These are phyloP conservation scores for Sminthurides aquaticus DNA, from an alignment of 2,888 invertebrate species.

Conservation along the genomic window DNA sequence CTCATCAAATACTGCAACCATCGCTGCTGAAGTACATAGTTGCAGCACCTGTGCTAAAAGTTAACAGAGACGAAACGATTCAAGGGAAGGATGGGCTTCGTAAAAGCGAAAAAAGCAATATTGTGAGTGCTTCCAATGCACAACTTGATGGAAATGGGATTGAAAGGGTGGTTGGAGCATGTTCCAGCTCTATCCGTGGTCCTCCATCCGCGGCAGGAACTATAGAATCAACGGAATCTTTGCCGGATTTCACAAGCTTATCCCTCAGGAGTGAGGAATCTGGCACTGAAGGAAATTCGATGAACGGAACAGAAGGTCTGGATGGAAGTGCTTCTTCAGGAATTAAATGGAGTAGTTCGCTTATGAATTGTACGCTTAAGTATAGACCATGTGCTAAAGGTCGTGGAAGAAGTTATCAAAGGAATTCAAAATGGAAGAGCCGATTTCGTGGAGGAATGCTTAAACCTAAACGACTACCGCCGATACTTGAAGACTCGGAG, in stretches of 20 bases:
- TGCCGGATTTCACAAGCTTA: conserved; percentile 22
- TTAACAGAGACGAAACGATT: background rate
- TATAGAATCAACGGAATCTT: background rate
- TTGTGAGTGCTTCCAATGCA: background rate
- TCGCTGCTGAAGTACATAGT: background rate
- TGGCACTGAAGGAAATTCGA: background rate
- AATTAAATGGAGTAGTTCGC: conserved; percentile 12
- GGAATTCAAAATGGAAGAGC: conserved; percentile 15
- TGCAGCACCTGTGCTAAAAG: background rate
- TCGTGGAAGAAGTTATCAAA: background rate
- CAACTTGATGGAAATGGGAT: background rate
- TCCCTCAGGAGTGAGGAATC: conserved; percentile 11
- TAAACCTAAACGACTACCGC: conserved; percentile 18
- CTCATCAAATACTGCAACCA: background rate
- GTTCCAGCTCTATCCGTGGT: background rate
- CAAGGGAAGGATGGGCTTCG: background rate
- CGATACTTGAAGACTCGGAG: conserved; percentile 32
- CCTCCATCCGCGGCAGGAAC: background rate
- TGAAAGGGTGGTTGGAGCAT: background rate
- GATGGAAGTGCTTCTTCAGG: background rate
- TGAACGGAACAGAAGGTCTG: background rate
- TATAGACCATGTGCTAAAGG: background rate
- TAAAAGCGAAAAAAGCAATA: background rate
- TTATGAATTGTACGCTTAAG: conserved; percentile 16
- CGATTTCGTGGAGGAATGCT: conserved; percentile 1